Percentiles rank a stretch among this genome's conserved stretches.
These are phyloP conservation scores for Tetranychus urticae DNA, from an alignment of 1,140 invertebrate genomes.

Conservation along the genomic window DNA sequence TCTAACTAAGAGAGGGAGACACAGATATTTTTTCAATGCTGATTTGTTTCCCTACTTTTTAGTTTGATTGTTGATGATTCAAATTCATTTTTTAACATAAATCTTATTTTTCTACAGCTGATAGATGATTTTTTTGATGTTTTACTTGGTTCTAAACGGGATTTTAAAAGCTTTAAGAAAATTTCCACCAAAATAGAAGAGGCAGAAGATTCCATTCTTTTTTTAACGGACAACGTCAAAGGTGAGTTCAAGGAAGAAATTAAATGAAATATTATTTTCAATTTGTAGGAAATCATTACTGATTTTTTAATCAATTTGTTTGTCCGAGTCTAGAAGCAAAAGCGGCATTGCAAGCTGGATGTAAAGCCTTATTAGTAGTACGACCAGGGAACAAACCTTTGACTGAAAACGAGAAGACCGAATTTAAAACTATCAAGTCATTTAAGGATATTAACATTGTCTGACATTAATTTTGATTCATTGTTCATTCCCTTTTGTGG, in stretches of 20 bases:
- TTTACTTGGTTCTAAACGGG: constrained; percentile 3
- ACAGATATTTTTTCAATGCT: not conserved
- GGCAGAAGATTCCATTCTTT: not conserved
- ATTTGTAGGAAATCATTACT: not conserved
- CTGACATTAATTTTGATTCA: not conserved
- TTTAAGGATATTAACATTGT: not conserved
- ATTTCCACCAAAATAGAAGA: not conserved
- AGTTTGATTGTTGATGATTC: not conserved
- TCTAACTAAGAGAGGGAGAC: not conserved
- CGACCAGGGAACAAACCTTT: not conserved
- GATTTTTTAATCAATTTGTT: not conserved
- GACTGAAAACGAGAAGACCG: not conserved
- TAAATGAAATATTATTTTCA: not conserved
- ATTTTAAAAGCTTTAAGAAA: constrained; percentile 3
- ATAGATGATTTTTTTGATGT: constrained; percentile 9
- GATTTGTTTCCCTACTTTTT: not conserved
- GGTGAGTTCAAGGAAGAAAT: not conserved
- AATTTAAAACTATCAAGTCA: not conserved
- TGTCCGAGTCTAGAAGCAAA: not conserved
- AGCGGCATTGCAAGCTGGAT: constrained; percentile 4
- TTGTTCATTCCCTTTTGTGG: not conserved
- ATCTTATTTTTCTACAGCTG: not conserved
- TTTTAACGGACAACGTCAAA: constrained; percentile 5
- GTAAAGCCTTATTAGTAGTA: not conserved
- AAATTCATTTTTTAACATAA: not conserved